Evolutionary conservation across 1,140 invertebrate genomes (phyloP), one percentile per base, ranked within the genome.

Genomic region (Diploscapter pachys): DNA sequence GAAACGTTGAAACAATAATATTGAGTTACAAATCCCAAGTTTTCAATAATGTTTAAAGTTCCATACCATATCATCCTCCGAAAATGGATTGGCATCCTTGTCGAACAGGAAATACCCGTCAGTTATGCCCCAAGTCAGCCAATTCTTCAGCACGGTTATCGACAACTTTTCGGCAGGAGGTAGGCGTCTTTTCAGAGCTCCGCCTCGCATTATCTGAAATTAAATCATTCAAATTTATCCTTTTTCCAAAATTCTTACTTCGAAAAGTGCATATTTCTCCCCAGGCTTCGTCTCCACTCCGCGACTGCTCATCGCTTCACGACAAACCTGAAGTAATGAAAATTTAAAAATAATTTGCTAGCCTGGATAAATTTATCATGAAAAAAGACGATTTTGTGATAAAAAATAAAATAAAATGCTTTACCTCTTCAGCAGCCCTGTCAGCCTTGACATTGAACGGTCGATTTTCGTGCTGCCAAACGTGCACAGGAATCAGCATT

Each of bases 391-490:
- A 31, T 31, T 31, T 31, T 31, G 31, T 31, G 31, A 31, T 31
- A 0, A 31, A 31, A 31, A 31, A 31, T 31, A 31, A 31, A 31
- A 31, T 31, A 31, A 31, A 31, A 31, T 31, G 31, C 1, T 31
- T 31, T 31, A 31, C 31, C 55, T 77, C 64, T 72, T 68, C 71
- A 6, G 79, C 71, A 0, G 68, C 67, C 61, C 67, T 61, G 63
- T 63, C 52, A 52, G 69, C 54, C 72, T 79, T 75, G 5, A 79
- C 71, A 72, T 81, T 85, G 73, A 83, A 83, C 57, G 76, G 73
- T 66, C 79, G 80, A 71, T 83, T 83, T 54, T 83, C 83, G 57
- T 78, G 75, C 53, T 81, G 67, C 64, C 81, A 79, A 4, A 85
- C 59, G 72, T 83, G 81, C 54, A 83, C 77, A 4, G 82, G 65